Base-by-base conservation (phyloP, 2,113 vertebrate genomes). In the Tetraodon nigroviridis region DNA sequence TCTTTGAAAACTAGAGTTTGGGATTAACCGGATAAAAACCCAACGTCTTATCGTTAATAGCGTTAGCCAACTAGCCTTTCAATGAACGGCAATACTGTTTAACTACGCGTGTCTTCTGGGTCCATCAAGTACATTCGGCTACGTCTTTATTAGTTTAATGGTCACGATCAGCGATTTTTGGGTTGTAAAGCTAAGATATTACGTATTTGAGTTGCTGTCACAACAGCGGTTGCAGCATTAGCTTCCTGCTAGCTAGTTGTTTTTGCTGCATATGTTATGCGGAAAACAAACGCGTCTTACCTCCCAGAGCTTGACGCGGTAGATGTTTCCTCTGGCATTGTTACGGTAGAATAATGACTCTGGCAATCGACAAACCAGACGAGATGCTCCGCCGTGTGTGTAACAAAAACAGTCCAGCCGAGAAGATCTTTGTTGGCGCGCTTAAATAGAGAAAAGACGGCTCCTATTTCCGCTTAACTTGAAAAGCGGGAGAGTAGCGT, bases 241-340 rank as follows among this genome's bases (percentile, higher is more conserved):
- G 71, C 78, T 65, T 66, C 42, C 47, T 0, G 64, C 55, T 70
- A 69, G 51, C 70, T 69, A 57, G 59, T 71, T 2, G 46, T 52
- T 51, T 60, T 4, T 18, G 21, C 24, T 15, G 17, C 47, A 45
- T 21, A 22, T 24, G 16, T 45, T 51, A 14, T 10, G 22, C n/a
- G 47, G 60, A 21, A 48, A 61, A 51, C 6, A 27, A 58, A 22
- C 13, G 19, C 2, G 2, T 29, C 71, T 86, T 74, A 91, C 91
- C 86, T 89, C 53, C 22, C 79, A 2, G 83, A 68, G 54, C 65
- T 45, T 1, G 88, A 86, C 45, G 86, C 67, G 17, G 76, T 17
- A 22, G 86, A 57, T 22, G 79, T 81, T 80, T 90, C 90, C 54
- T 90, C 91, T 1, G 90, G 89, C 90, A 92, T 92, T 41, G 48